phyloP scores from a whole-genome alignment of 2,888 invertebrate species.

The Kuschelorhynchus macadamiae region DNA sequence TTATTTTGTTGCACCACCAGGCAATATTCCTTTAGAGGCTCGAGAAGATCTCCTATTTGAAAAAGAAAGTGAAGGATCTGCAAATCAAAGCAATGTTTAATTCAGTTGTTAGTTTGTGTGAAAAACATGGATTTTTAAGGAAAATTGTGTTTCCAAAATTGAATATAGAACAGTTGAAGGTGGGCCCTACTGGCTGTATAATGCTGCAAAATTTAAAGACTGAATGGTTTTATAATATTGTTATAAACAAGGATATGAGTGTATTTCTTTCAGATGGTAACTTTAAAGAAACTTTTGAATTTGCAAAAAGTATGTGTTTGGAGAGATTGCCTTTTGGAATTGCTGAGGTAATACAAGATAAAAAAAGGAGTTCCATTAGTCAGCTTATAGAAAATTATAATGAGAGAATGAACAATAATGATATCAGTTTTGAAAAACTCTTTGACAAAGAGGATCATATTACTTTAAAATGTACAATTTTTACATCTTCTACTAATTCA shows the following conservation, averaged over 20 bases:
- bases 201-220: slow-evolving; percentile 71
- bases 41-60: slow-evolving; percentile 65
- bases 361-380: slow-evolving; percentile 30
- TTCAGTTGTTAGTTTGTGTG: slow-evolving; percentile 50
- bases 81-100: slow-evolving; percentile 37
- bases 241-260: slow-evolving; percentile 69
- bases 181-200: slow-evolving; percentile 71
- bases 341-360: slow-evolving; percentile 61
- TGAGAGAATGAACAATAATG: slow-evolving; percentile 35
- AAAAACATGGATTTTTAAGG: slow-evolving; percentile 54
- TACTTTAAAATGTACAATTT: slow-evolving; percentile 67
- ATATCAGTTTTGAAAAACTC: slow-evolving; percentile 53
- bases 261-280: slow-evolving; percentile 66
- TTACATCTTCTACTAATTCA: slow-evolving; percentile 69
- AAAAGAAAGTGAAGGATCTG: slow-evolving; percentile 44
- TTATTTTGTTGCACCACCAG: slow-evolving; percentile 92
- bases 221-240: slow-evolving; percentile 72
- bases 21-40: slow-evolving; percentile 82
- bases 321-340: slow-evolving; percentile 69
- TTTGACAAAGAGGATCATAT: slow-evolving; percentile 52
- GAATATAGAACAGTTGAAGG: slow-evolving; percentile 52
- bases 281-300: slow-evolving; percentile 62
- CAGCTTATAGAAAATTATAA: slow-evolving; percentile 44
- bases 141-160: slow-evolving; percentile 42
- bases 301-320: slow-evolving; percentile 64